Evolutionary conservation across 2,797 vertebrate species (phyloP).

Genomic region (Taenioides sp.): DNA sequence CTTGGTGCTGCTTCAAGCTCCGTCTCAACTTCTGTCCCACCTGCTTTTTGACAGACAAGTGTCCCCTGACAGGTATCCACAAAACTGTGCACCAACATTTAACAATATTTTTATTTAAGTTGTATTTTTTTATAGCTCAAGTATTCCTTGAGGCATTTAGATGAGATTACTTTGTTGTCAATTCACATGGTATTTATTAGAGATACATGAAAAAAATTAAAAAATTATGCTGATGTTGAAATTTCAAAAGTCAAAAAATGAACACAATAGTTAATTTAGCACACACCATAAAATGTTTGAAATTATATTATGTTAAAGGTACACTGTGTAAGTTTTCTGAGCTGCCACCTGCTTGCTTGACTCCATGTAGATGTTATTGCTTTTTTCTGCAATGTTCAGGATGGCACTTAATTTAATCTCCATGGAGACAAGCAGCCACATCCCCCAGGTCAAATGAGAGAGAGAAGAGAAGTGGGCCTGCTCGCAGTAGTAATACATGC

Average conservation of each 20-base stretch:
- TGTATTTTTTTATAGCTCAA: not conserved
- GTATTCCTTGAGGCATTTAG: not conserved
- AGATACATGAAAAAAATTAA: not conserved
- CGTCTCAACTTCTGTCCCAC: conserved; percentile 88
- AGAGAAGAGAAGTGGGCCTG: too few species aligned
- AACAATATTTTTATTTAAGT: not conserved
- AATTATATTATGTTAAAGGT: not conserved
- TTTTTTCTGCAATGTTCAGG: too few species aligned
- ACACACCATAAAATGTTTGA: not conserved
- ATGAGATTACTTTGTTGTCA: too few species aligned
- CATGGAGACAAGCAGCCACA: too few species aligned
- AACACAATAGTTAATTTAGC: not conserved
- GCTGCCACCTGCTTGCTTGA: too few species aligned
- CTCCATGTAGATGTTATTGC: too few species aligned
- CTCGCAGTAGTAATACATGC: too few species aligned
- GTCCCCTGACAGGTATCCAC: conserved; percentile 88
- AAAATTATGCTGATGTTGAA: not conserved
- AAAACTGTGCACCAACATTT: not conserved
- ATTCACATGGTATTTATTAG: too few species aligned
- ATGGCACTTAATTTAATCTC: too few species aligned
- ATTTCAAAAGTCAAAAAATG: not conserved
- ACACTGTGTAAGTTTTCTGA: too few species aligned
- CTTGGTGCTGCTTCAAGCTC: conserved; percentile 87
- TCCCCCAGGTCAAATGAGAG: too few species aligned
- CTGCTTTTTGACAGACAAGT: conserved; percentile 93